Evolutionary conservation across 1,140 invertebrate genomes (phyloP).

Genomic region (Bradynema listronoti): DNA sequence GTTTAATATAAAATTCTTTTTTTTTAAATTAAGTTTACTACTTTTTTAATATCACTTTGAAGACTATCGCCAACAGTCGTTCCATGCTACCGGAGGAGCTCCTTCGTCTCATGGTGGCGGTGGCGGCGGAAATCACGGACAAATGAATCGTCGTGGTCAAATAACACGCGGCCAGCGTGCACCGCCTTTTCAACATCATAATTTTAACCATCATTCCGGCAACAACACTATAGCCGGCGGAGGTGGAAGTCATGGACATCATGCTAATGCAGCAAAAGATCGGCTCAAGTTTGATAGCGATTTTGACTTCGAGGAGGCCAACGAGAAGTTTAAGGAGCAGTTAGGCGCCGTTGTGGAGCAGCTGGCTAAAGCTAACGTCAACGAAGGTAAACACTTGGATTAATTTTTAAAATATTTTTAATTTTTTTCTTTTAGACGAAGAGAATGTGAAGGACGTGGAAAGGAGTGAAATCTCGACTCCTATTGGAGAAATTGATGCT

Average conservation of each 20-base stretch:
- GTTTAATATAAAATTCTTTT: too few relatives aligned
- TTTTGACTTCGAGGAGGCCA: constrained; percentile 94
- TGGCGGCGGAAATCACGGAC: constrained; percentile 50
- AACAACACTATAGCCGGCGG: constrained; percentile 21
- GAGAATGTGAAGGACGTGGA: not conserved
- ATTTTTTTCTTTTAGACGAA: not conserved
- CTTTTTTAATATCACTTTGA: too few relatives aligned
- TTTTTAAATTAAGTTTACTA: too few relatives aligned
- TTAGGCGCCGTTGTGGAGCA: constrained; percentile 17
- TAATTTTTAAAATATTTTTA: not conserved
- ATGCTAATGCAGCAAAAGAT: constrained; percentile 19
- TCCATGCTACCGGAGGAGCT: not conserved
- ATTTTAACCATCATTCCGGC: constrained; percentile 21
- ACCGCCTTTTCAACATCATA: not conserved
- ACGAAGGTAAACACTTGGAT: constrained; percentile 23
- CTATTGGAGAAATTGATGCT: constrained; percentile 54
- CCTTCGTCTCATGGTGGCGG: not conserved
- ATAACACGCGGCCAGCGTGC: constrained; percentile 7
- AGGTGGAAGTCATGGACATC: constrained; percentile 32
- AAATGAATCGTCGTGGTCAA: too few relatives aligned
- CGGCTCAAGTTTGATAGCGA: constrained; percentile 86
- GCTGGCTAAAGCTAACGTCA: constrained; percentile 3
- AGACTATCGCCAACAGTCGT: too few relatives aligned
- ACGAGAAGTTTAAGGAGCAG: constrained; percentile 76
- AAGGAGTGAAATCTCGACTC: not conserved